Percentiles rank a stretch among this genome's conserved stretches.
Conservation (phyloP, 2,113 vertebrate genomes). For the Ciconia maguari region DNA sequence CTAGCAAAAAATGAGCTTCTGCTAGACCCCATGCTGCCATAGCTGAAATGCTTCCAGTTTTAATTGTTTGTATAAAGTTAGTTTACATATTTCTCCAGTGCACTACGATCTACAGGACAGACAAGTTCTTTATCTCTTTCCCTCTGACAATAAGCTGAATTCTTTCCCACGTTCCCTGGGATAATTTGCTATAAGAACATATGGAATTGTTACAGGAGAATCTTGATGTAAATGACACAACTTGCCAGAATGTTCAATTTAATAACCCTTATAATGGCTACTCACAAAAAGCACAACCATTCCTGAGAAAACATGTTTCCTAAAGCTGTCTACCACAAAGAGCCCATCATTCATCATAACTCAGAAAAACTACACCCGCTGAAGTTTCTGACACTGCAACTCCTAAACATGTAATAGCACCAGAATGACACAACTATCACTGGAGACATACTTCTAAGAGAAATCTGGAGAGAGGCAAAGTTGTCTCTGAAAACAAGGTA, state of each 20-base stretch:
- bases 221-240: not conserved
- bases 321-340: not conserved
- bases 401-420: not conserved
- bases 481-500: too few relatives aligned
- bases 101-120: not conserved
- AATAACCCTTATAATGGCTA: not conserved
- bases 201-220: not conserved
- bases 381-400: not conserved
- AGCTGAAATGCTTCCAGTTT: not conserved
- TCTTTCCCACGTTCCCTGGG: not conserved
- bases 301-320: not conserved
- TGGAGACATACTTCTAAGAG: not conserved
- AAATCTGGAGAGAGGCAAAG: too few relatives aligned
- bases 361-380: not conserved
- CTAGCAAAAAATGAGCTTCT: not conserved
- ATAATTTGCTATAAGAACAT: not conserved
- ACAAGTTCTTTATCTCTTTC: not conserved
- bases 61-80: not conserved
- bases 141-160: not conserved
- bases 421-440: fast-evolving
- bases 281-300: not conserved
- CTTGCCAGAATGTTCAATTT: not conserved
- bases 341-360: not conserved
- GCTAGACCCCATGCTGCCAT: not conserved
- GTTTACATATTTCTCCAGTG: not conserved